Base-by-base conservation (phyloP, 2,888 invertebrate genomes). In the Luffia ferchaultella region DNA sequence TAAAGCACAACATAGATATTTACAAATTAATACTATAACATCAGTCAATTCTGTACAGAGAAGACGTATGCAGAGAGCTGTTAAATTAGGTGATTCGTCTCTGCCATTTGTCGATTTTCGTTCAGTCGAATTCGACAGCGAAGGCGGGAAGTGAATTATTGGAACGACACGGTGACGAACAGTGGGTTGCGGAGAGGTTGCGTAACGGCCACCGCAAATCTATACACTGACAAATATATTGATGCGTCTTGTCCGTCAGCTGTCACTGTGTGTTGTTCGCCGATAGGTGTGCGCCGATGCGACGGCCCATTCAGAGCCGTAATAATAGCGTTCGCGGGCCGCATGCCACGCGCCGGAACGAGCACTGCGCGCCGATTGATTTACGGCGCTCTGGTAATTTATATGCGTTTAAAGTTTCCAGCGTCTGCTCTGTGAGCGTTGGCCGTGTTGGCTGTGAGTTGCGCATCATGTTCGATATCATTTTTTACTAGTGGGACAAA, bases 341-440 rank as follows among this genome's bases (percentile, higher is more conserved):
- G 30, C n/a, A n/a, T n/a, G n/a, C n/a, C 3, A 12, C 30, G 30
- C 5, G 30, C 30, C 30, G 30, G 30, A 12, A 3, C 30, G 49
- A n/a, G 2, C n/a, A n/a, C 20, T 42, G 18, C 17, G 48, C 20
- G 49, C 42, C 49, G 49, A 49, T 49, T 49, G 49, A 49, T 49
- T 49, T 49, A 49, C 16, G 47, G 46, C 52, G 19, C 47, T 51
- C 50, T 50, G 54, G 64, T 77, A 70, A 77, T 77, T 76, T 76
- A 76, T 75, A 72, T 64, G 55, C 64, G 75, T 76, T 76, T 78
- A 76, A 77, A 79, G 78, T 72, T 69, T 65, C 66, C 42, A 16
- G 48, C 48, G 30, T n/a, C 18, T 3, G 12, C 30, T 3, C 5
- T 12, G 30, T 30, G 5, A 12, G 12, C 12, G 30, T 30, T 3